A percentile compares a stretch with the other conserved stretches of the same genome.
Evolutionary conservation across 2,888 invertebrate species (phyloP).

Genomic region (Drosophila emarginata): DNA sequence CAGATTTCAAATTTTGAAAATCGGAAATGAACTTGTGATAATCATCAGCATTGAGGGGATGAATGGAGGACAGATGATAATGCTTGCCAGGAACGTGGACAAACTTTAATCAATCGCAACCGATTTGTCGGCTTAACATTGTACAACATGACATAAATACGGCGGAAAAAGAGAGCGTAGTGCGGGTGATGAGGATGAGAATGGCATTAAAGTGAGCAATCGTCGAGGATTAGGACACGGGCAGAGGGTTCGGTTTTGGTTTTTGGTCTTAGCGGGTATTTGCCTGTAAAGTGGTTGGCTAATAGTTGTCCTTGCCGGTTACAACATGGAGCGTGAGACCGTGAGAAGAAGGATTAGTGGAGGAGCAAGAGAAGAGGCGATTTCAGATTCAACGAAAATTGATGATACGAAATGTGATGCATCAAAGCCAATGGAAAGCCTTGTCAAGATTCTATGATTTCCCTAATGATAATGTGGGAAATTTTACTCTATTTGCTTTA

Average conservation of each 20-base stretch:
- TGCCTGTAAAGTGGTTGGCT: conserved; percentile 68
- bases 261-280: conserved; percentile 60
- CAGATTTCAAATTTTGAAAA: conserved; percentile 51
- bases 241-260: conserved; percentile 14
- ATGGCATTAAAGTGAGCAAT: conserved; percentile 73
- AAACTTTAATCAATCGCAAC: conserved; percentile 81
- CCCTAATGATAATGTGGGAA: too few species aligned
- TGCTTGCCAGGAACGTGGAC: conserved; percentile 42
- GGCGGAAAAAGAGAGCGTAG: conserved; percentile 25
- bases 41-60: conserved; percentile 48
- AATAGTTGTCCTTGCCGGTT: conserved; percentile 51
- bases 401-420: conserved; percentile 1
- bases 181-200: conserved; percentile 18
- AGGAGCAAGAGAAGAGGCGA: not conserved
- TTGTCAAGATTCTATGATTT: too few species aligned
- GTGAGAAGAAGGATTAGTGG: conserved; percentile 53
- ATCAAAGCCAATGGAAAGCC: not conserved
- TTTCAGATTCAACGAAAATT: not conserved
- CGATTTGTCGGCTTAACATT: conserved; percentile 82
- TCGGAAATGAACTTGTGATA: conserved; percentile 73
- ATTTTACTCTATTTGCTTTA: too few species aligned
- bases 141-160: conserved; percentile 77
- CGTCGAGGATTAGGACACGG: conserved; percentile 61
- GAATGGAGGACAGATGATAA: conserved; percentile 37
- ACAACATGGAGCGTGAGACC: conserved; percentile 32